Evolutionary conservation across 2,888 invertebrate species (phyloP).

Genomic region (Prosopocoilus inquinatus): DNA sequence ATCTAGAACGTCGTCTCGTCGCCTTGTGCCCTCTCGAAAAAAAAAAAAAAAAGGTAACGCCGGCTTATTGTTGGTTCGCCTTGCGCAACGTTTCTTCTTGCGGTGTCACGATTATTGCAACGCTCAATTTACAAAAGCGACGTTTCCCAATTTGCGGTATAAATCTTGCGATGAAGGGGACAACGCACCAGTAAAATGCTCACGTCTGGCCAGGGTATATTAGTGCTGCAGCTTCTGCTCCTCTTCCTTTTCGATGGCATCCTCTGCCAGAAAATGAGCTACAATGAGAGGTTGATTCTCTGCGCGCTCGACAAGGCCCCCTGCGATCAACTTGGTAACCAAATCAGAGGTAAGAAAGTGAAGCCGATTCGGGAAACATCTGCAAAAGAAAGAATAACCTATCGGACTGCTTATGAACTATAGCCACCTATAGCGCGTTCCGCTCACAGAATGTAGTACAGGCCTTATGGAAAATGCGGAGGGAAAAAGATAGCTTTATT

Average conservation of each 20-base stretch:
- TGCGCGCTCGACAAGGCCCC: conserved; percentile 59
- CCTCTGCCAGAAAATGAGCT: conserved; percentile 18
- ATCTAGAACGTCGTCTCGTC: too few species aligned
- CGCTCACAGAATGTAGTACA: too few species aligned
- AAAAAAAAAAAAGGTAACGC: too few species aligned
- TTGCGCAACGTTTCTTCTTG: background rate
- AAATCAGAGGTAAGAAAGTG: conserved; percentile 57
- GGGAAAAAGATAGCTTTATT: too few species aligned
- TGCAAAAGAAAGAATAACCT: too few species aligned
- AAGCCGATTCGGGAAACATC: background rate
- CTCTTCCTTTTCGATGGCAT: conserved; percentile 1
- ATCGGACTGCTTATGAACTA: too few species aligned
- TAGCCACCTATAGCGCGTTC: too few species aligned
- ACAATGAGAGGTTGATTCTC: conserved; percentile 53
- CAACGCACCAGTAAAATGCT: conserved; percentile 9
- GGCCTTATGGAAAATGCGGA: too few species aligned
- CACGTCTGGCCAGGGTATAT: conserved; percentile 1
- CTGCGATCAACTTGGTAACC: conserved; percentile 60
- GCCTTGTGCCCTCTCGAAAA: too few species aligned
- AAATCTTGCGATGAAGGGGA: conserved; percentile 16
- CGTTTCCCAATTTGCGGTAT: conserved; percentile 12
- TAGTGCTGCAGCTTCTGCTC: conserved; percentile 9
- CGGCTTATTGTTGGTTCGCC: background rate
- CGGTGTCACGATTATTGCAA: too few species aligned
- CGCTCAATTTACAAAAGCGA: background rate